Percentiles rank a stretch among this genome's conserved stretches.
These are phyloP conservation scores for Diadromus collaris DNA, from an alignment of 2,888 invertebrate species.

Conservation along the genomic window DNA sequence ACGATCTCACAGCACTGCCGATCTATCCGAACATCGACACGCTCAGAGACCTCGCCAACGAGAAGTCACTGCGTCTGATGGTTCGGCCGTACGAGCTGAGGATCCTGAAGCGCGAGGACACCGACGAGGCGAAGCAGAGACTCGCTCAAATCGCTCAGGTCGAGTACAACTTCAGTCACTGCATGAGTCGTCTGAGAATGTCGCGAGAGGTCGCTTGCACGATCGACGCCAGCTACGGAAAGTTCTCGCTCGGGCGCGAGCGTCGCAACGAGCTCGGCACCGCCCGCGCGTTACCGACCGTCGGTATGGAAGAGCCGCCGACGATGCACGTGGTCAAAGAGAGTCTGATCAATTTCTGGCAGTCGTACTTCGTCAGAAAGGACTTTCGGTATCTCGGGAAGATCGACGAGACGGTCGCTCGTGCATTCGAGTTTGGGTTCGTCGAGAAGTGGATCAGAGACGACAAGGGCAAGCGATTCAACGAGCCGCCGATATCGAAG, in stretches of 20 bases:
- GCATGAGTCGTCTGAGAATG: conserved; percentile 30
- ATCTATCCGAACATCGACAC: conserved; percentile 55
- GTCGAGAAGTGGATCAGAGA: conserved; percentile 52
- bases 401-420: conserved; percentile 34
- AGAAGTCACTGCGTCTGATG: conserved; percentile 46
- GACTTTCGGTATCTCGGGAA: conserved; percentile 50
- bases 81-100: conserved; percentile 50
- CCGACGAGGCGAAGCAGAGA: conserved; percentile 1
- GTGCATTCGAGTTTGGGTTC: conserved; percentile 56
- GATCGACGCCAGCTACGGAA: conserved; percentile 49
- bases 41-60: conserved; percentile 50
- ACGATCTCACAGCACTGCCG: conserved; percentile 50
- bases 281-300: background rate
- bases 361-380: conserved; percentile 57
- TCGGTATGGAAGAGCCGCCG: background rate
- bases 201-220: conserved; percentile 54
- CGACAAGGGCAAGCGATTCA: conserved; percentile 23
- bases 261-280: background rate
- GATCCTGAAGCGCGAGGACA: conserved; percentile 41
- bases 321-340: conserved; percentile 58
- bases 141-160: conserved; percentile 26
- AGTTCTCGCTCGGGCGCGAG: conserved; percentile 26
- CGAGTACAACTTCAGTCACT: conserved; percentile 53
- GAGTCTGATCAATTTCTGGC: conserved; percentile 56
- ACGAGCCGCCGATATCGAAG: conserved; percentile 4